Percentiles rank a stretch among this genome's conserved stretches.
Conservation (phyloP, 2,113 vertebrate genomes). For the Nycticorax nycticorax region DNA sequence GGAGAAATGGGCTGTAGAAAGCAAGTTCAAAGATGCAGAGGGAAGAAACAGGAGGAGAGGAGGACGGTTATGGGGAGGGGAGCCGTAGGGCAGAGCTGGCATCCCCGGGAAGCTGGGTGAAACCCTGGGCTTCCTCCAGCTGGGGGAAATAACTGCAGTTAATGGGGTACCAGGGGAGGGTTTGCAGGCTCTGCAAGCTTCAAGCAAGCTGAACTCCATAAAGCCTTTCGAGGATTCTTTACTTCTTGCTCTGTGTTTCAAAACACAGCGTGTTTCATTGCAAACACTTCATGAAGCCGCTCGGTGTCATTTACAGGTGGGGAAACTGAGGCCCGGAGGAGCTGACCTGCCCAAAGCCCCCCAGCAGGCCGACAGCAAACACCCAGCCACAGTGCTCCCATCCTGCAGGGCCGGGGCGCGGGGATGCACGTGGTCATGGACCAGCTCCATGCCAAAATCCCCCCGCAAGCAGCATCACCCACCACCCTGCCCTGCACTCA, state of each 20-base stretch:
- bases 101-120: background rate
- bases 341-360: background rate
- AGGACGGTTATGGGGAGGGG: background rate
- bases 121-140: background rate
- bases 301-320: background rate
- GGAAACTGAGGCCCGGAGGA: background rate
- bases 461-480: rapidly evolving
- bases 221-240: background rate
- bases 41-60: background rate
- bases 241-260: background rate
- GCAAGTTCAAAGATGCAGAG: background rate
- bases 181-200: background rate
- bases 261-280: background rate
- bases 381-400: background rate
- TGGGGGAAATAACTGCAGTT: background rate
- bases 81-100: background rate
- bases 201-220: background rate
- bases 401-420: background rate
- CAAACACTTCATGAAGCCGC: background rate
- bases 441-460: background rate
- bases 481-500: rapidly evolving
- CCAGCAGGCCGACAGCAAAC: background rate
- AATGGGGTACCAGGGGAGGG: background rate
- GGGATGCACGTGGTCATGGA: background rate
- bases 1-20: background rate